Evolutionary conservation across 2,888 invertebrate species (phyloP), one percentile per base, ranked within the genome.

Genomic region (Orthosia gracilis): DNA sequence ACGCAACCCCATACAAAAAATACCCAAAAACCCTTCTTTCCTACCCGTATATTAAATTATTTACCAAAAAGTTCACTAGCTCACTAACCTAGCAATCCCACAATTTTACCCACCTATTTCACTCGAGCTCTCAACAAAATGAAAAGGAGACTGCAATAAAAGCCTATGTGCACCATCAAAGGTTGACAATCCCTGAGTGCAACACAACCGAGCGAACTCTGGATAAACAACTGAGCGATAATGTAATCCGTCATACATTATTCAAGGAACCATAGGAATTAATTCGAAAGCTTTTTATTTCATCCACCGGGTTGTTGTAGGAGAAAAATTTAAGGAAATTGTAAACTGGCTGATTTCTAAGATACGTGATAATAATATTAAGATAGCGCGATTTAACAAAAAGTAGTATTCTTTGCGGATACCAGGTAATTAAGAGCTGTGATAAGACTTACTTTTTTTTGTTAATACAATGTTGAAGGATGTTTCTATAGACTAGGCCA

Each of bases 201-300:
- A 84, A 81, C 85, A 82, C 80, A 81, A 78, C 78, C 85, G 73
- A 79, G 75, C 74, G 83, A 76, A 83, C 78, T 80, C 88, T 87
- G 89, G 76, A 82, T 88, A 91, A 89, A 90, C 88, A 89, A 82
- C 85, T 88, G 84, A 82, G 84, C 79, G 89, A 89, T 91, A 91
- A 91, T 91, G 85, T 90, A 91, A 90, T 91, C 90, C 87, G 72
- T 87, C 87, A 90, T 90, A 92, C 89, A 91, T 92, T 90, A 92
- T 91, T 91, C 92, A 91, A 82, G 73, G 85, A 88, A 88, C 88
- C 89, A 87, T 88, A 87, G 87, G 89, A 89, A 91, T 92, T 91
- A 87, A 90, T 90, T 87, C 88, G 81, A 87, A 86, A 88, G 90
- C 88, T 91, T 92, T 92, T 91, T 91, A 91, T 90, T 89, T 85